Evolutionary conservation across 2,113 vertebrate species (phyloP).

Genomic region (Glaucomys volans): DNA sequence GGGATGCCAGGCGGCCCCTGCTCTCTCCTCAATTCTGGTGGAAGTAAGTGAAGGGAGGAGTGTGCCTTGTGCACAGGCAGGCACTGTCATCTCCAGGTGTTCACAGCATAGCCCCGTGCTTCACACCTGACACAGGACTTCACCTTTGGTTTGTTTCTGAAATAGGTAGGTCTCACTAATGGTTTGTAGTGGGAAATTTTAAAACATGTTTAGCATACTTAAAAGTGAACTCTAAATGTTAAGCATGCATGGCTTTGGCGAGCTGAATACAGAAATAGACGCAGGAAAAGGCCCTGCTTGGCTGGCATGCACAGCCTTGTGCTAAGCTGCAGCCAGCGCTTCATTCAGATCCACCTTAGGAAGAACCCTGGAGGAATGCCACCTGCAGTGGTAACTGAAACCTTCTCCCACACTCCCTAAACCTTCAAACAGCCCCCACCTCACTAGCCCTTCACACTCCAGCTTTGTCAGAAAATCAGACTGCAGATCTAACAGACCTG

Average conservation of each 20-base stretch:
- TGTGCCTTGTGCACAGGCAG: rapidly evolving
- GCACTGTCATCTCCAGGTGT: background rate
- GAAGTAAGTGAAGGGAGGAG: background rate
- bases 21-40: rapidly evolving
- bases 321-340: too few species aligned
- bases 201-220: background rate
- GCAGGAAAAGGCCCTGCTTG: background rate
- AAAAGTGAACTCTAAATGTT: background rate
- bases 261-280: background rate
- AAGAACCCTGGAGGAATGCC: background rate
- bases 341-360: background rate
- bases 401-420: background rate
- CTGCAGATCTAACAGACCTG: background rate
- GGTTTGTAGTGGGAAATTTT: background rate
- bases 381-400: too few species aligned
- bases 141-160: constrained; percentile 9
- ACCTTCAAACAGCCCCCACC: background rate
- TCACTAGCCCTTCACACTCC: background rate
- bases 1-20: background rate
- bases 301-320: background rate
- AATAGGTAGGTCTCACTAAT: background rate
- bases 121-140: too few species aligned
- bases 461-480: background rate
- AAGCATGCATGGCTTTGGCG: background rate
- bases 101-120: background rate